Evolutionary conservation across 2,113 vertebrate species (phyloP).

Genomic region (Chloroceryle aenea): DNA sequence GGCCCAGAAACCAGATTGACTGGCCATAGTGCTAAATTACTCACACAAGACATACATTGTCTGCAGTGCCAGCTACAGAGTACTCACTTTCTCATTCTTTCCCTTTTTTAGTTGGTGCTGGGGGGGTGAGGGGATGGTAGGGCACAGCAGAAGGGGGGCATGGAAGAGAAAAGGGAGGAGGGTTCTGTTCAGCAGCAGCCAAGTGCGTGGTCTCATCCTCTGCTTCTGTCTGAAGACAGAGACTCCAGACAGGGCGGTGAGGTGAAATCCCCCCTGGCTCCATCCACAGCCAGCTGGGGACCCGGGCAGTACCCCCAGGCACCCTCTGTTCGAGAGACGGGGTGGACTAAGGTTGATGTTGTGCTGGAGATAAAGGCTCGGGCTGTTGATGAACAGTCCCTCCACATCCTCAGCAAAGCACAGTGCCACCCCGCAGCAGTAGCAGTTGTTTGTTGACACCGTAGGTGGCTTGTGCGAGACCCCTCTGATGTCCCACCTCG

Average conservation of each 20-base stretch:
- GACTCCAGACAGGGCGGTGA: rapidly evolving
- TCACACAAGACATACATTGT: constrained; percentile 97
- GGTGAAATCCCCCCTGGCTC: neutral
- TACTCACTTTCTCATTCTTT: constrained; percentile 80
- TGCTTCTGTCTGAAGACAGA: rapidly evolving
- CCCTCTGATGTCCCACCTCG: rapidly evolving
- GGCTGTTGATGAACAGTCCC: neutral
- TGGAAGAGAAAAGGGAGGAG: neutral
- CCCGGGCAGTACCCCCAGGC: neutral
- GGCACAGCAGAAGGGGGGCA: constrained; percentile 1
- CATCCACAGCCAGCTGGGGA: neutral
- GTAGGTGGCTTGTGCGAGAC: neutral
- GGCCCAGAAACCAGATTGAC: constrained; percentile 92
- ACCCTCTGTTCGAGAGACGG: neutral
- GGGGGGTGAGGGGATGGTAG: constrained; percentile 43
- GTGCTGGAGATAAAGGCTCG: neutral
- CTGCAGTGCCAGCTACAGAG: constrained; percentile 83
- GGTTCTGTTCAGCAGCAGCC: neutral
- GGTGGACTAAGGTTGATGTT: neutral
- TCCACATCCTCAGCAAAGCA: neutral
- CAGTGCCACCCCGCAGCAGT: neutral
- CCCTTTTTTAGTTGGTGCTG: constrained; percentile 56
- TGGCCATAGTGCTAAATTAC: constrained; percentile 87
- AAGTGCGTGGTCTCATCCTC: neutral
- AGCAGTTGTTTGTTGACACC: rapidly evolving